Evolutionary conservation across 2,888 invertebrate species (phyloP).

Genomic region (Acrobeloides nanus): DNA sequence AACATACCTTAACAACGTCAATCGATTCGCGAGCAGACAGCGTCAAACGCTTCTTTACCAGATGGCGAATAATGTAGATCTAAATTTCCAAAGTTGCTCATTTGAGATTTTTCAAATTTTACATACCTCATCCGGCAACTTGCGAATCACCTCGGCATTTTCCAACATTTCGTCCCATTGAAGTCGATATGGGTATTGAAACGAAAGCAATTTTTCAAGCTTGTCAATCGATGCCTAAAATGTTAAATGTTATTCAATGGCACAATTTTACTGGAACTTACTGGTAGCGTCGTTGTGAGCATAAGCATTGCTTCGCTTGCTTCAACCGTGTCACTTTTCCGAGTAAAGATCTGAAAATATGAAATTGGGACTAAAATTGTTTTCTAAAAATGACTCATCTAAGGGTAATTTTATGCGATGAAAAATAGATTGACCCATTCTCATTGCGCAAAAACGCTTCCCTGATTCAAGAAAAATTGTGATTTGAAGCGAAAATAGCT

Average conservation of each 20-base stretch:
- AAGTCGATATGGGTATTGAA: conserved; percentile 15
- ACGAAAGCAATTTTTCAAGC: conserved; percentile 13
- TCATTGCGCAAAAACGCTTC: too few species aligned
- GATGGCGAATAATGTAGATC: conserved; percentile 13
- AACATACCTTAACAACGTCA: conserved; percentile 3
- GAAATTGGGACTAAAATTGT: too few species aligned
- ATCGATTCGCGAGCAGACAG: conserved; percentile 16
- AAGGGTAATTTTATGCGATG: too few species aligned
- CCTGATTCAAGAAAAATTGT: too few species aligned
- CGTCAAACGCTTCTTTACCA: conserved; percentile 10
- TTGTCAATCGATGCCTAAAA: conserved; percentile 13
- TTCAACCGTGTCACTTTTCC: conserved; percentile 8
- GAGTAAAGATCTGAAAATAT: conserved; percentile 6
- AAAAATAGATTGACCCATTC: too few species aligned
- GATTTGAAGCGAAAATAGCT: too few species aligned
- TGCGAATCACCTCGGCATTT: conserved; percentile 1
- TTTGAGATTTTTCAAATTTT: not conserved
- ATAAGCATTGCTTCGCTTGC: conserved; percentile 16
- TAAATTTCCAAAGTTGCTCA: conserved; percentile 1
- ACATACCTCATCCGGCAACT: not conserved
- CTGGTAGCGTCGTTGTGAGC: conserved; percentile 7
- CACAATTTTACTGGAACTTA: not conserved
- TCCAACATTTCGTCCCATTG: conserved; percentile 20
- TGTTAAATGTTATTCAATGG: not conserved
- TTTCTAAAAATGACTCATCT: too few species aligned